A percentile compares a stretch with the other conserved stretches of the same genome.
Evolutionary conservation across 2,113 vertebrate species (phyloP).

Genomic region (Hemichromis elongatus): DNA sequence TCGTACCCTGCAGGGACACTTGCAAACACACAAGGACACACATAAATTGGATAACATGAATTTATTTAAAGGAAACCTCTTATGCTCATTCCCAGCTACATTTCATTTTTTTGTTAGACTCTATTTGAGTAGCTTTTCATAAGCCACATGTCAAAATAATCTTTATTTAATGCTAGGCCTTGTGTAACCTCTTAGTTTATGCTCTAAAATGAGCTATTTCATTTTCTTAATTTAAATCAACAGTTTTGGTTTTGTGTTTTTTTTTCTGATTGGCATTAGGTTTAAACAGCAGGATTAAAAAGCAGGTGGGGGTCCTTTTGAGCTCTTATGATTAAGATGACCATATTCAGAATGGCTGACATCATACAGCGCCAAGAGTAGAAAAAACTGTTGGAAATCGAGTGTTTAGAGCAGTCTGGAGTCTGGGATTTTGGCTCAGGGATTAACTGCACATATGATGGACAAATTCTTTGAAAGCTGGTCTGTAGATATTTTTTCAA

Average conservation of each 20-base stretch:
- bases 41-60: neutral
- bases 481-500: neutral
- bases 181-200: neutral
- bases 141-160: neutral
- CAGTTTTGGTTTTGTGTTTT: neutral
- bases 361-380: neutral
- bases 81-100: neutral
- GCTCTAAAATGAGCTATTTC: neutral
- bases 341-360: neutral
- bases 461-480: neutral
- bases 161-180: neutral
- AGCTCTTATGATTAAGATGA: neutral
- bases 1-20: neutral
- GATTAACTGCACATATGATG: neutral
- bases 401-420: neutral
- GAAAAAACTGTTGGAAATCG: neutral
- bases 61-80: neutral
- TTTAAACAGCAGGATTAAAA: neutral
- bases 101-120: neutral
- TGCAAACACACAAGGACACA: slow-evolving; percentile 10
- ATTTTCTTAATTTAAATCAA: neutral
- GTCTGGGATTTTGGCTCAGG: neutral
- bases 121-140: neutral
- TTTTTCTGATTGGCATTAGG: neutral
- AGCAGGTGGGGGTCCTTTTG: neutral